Percentiles rank a stretch among this genome's conserved stretches.
Evolutionary conservation across 2,113 vertebrate genomes (phyloP).

Genomic region (Mungos mungo): DNA sequence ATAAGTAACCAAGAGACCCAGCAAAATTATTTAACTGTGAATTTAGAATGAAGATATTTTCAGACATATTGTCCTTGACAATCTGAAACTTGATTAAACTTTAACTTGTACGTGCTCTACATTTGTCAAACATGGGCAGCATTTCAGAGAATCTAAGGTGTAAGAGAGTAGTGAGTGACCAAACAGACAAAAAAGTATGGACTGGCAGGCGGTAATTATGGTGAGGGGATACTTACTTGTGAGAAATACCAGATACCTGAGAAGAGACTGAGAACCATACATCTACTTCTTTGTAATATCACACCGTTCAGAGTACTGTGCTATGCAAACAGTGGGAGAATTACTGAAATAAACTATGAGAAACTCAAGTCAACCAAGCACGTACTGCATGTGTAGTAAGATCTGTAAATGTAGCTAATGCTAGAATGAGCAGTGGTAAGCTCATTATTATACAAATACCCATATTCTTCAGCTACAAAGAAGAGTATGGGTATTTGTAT

Average conservation of each 20-base stretch:
- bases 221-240: background rate
- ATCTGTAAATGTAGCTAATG: background rate
- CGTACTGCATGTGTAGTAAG: background rate
- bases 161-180: background rate
- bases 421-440: background rate
- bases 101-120: background rate
- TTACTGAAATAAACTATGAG: background rate
- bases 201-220: background rate
- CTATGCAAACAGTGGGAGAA: background rate
- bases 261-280: background rate
- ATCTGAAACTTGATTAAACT: constrained; percentile 3
- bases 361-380: background rate
- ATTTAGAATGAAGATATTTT: background rate
- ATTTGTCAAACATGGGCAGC: background rate
- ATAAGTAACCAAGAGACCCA: background rate
- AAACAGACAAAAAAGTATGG: background rate
- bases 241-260: background rate
- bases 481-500: background rate
- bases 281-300: background rate
- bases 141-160: background rate
- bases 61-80: background rate
- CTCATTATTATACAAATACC: too few species aligned
- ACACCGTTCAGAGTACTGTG: background rate
- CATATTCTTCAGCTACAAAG: background rate
- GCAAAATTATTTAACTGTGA: background rate